Evolutionary conservation across 1,140 invertebrate genomes (phyloP).

Genomic region (Lutraria rhynchaena): DNA sequence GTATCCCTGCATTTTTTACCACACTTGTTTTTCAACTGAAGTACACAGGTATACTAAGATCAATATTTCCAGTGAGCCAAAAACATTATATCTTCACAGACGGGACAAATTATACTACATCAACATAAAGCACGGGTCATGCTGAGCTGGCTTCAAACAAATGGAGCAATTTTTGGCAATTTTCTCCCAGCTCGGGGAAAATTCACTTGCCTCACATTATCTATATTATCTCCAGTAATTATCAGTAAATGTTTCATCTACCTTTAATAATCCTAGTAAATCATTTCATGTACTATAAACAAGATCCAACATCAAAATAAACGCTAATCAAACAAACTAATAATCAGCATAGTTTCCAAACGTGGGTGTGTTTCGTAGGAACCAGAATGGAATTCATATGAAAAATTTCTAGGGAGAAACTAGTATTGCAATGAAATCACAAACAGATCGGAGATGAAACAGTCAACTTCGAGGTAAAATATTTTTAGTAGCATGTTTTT

Average conservation of each 20-base stretch:
- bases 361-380: not conserved
- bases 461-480: too few relatives aligned
- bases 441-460: too few relatives aligned
- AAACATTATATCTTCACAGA: conserved; percentile 19
- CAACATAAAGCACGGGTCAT: conserved; percentile 22
- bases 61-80: conserved; percentile 5
- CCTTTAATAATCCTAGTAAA: conserved; percentile 5
- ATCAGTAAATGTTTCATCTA: conserved; percentile 31
- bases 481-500: too few relatives aligned
- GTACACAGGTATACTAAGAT: conserved; percentile 31
- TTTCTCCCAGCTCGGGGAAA: conserved; percentile 6
- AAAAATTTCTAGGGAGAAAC: too few relatives aligned
- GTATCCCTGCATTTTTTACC: conserved; percentile 23
- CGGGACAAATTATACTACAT: conserved; percentile 48
- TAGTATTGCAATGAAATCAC: too few relatives aligned
- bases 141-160: conserved; percentile 30
- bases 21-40: conserved; percentile 17
- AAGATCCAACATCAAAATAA: conserved; percentile 21
- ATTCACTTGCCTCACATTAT: conserved; percentile 40
- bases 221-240: conserved; percentile 19
- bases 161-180: conserved; percentile 26
- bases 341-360: conserved; percentile 9
- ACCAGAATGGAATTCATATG: too few relatives aligned
- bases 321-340: conserved; percentile 1
- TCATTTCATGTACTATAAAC: not conserved